Conservation (phyloP, 2,888 invertebrate genomes). For the Chydorus sphaericus region DNA sequence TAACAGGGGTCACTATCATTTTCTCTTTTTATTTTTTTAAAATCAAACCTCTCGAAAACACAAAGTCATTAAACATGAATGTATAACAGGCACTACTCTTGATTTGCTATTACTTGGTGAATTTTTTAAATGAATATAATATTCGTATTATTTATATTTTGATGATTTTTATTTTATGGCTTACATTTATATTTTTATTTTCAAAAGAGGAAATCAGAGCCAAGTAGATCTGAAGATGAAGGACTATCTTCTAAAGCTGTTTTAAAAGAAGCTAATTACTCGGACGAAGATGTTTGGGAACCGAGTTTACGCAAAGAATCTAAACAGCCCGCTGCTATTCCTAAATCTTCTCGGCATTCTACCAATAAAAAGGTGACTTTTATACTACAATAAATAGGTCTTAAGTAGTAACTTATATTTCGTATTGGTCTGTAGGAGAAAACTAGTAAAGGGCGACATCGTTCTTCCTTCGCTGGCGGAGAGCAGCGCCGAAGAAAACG, state of each 20-base stretch:
- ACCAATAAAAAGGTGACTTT: slow-evolving; percentile 12
- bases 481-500: slow-evolving; percentile 14
- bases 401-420: not conserved
- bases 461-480: not conserved
- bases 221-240: not conserved
- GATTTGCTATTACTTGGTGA: too few species aligned
- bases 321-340: not conserved
- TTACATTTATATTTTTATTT: too few species aligned
- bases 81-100: too few species aligned
- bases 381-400: not conserved
- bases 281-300: slow-evolving; percentile 22
- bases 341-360: not conserved
- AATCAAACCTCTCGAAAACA: too few species aligned
- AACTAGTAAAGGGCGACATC: not conserved
- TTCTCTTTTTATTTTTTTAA: too few species aligned
- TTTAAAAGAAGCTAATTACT: slow-evolving; percentile 17
- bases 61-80: too few species aligned
- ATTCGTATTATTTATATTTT: too few species aligned
- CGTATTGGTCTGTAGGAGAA: not conserved
- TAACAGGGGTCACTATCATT: too few species aligned
- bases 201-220: not conserved
- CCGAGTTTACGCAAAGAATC: slow-evolving; percentile 15
- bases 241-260: not conserved
- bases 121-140: too few species aligned
- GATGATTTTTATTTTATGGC: too few species aligned